phyloP scores from a whole-genome alignment of 2,113 vertebrate species.

The Nansenia antarctica region DNA sequence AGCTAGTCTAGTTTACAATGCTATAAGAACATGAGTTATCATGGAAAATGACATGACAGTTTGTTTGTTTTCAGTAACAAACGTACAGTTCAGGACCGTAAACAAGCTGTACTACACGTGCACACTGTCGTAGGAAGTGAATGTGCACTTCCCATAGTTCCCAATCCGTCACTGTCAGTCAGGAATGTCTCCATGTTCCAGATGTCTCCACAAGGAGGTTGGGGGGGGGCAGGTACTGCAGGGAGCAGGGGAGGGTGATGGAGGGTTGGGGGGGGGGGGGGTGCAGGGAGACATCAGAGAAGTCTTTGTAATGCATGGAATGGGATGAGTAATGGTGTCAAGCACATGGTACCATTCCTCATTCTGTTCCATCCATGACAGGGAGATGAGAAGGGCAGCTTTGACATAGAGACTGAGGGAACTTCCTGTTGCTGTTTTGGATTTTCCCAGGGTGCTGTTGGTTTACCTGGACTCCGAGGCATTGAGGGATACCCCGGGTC shows the following conservation, averaged over 20 bases:
- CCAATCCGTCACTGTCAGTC: conserved; percentile 9
- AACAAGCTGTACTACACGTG: not conserved
- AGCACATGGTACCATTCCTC: too few species aligned
- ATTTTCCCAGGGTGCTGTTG: conserved; percentile 80
- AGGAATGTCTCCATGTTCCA: conserved; percentile 19
- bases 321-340: not conserved
- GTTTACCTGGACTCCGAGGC: conserved; percentile 81
- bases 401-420: not conserved
- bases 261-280: too few species aligned
- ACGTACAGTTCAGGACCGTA: not conserved
- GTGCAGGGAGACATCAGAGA: too few species aligned
- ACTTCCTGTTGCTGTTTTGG: conserved; percentile 45
- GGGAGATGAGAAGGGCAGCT: too few species aligned
- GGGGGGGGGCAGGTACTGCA: not conserved
- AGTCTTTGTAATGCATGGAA: too few species aligned
- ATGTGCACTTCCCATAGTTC: not conserved
- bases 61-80: not conserved
- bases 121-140: not conserved
- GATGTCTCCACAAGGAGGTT: conserved; percentile 12
- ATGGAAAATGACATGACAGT: not conserved
- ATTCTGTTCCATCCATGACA: too few species aligned
- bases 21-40: not conserved
- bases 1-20: too few species aligned
- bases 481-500: conserved; percentile 79
- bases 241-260: not conserved